Percentiles rank a stretch among this genome's conserved stretches.
Conservation (phyloP, 1,140 invertebrate genomes). For the Pararge aegeria region DNA sequence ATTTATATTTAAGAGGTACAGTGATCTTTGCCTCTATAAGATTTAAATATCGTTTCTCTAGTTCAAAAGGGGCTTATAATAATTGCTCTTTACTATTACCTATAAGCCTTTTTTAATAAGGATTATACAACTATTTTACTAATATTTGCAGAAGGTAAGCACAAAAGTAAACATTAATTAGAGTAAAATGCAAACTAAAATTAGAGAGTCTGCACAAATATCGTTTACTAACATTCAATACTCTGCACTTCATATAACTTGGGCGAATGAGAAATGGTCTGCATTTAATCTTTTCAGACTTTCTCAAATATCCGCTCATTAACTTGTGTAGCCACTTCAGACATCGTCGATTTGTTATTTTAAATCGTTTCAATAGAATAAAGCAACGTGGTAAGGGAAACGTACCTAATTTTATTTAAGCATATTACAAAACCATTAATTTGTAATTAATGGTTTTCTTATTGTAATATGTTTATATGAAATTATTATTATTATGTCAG, state of each 20-base stretch:
- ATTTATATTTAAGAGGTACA: too few species aligned
- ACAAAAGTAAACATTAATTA: not conserved
- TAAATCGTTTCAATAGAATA: constrained; percentile 67
- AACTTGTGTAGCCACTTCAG: constrained; percentile 73
- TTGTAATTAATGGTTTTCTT: too few species aligned
- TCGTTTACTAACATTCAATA: constrained; percentile 8
- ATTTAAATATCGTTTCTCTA: too few species aligned
- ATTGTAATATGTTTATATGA: too few species aligned
- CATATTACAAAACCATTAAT: constrained; percentile 22
- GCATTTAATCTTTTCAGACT: constrained; percentile 71
- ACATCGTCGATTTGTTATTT: constrained; percentile 73
- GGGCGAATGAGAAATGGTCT: constrained; percentile 55
- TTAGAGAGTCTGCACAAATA: constrained; percentile 17
- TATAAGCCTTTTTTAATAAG: too few species aligned
- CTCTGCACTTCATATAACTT: constrained; percentile 41
- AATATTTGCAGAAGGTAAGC: too few species aligned
- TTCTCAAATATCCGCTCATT: constrained; percentile 73
- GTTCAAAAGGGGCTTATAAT: too few species aligned
- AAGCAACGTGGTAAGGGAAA: constrained; percentile 49
- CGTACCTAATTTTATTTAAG: constrained; percentile 46
- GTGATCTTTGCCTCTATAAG: too few species aligned
- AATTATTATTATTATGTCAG: too few species aligned
- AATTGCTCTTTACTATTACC: too few species aligned
- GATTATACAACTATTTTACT: too few species aligned
- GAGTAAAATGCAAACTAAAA: constrained; percentile 4